Percentiles rank a stretch among this genome's conserved stretches.
phyloP scores from a whole-genome alignment of 2,113 vertebrate species.

The Pogona vitticeps region DNA sequence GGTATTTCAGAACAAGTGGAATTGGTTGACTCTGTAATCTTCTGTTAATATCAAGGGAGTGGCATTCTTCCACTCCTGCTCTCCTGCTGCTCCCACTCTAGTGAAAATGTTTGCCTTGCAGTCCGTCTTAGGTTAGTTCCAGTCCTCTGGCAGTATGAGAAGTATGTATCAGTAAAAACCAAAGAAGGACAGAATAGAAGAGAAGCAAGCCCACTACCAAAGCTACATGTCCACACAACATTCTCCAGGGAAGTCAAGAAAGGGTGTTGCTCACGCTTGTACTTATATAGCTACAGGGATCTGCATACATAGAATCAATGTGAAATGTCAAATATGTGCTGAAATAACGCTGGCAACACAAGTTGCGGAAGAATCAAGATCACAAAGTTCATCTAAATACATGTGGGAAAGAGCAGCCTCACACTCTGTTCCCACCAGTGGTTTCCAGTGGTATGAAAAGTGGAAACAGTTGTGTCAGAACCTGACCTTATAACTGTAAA shows the following conservation, averaged over 20 bases:
- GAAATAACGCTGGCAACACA: not conserved
- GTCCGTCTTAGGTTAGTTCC: not conserved
- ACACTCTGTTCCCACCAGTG: not conserved
- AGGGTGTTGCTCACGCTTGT: not conserved
- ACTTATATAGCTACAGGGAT: not conserved
- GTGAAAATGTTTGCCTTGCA: not conserved
- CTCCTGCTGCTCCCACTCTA: not conserved
- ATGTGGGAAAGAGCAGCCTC: not conserved
- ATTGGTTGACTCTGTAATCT: no score
- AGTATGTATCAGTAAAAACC: not conserved
- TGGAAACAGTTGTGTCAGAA: conserved; percentile 1
- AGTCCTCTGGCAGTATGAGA: not conserved
- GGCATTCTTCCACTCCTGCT: no score
- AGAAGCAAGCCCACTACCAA: not conserved
- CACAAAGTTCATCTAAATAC: not conserved
- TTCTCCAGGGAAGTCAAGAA: not conserved
- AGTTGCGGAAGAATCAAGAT: not conserved
- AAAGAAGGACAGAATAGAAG: not conserved
- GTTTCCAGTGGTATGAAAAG: not conserved
- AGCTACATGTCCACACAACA: not conserved
- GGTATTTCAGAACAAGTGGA: no score
- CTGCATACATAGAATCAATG: not conserved
- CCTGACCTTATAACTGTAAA: not conserved
- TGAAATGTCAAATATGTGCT: not conserved
- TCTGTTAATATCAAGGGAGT: no score